Percentiles rank a stretch among this genome's conserved stretches.
Conservation (phyloP, 2,797 vertebrate species). For the Lagorchestes hirsutus region DNA sequence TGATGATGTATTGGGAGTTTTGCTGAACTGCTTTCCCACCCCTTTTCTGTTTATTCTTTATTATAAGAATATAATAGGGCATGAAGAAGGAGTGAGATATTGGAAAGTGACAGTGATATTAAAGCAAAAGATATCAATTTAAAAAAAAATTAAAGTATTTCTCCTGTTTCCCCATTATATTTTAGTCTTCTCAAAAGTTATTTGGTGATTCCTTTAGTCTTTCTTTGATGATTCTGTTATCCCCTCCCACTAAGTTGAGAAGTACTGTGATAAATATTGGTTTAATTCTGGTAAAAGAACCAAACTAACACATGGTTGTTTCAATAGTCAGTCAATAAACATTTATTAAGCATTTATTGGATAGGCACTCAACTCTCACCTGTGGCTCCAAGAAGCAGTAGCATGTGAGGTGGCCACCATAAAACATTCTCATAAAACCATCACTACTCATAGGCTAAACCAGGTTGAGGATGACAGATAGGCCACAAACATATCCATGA, state of each 20-base stretch:
- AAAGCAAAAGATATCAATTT: neutral
- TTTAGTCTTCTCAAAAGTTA: neutral
- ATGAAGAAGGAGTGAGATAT: neutral
- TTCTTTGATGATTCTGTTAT: neutral
- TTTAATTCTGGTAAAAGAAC: conserved; percentile 24
- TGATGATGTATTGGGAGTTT: neutral
- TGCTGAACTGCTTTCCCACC: neutral
- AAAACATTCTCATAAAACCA: neutral
- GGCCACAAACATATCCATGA: neutral
- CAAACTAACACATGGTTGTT: conserved; percentile 1
- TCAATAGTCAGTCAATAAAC: neutral
- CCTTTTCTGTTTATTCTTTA: neutral
- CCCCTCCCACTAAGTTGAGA: neutral
- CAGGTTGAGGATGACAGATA: neutral
- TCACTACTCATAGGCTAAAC: neutral
- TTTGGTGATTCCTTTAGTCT: neutral
- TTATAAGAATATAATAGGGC: neutral
- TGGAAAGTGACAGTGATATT: neutral
- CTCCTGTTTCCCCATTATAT: neutral
- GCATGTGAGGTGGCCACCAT: neutral
- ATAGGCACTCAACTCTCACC: neutral
- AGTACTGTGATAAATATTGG: neutral
- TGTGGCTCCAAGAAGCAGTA: neutral
- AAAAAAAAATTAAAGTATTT: neutral
- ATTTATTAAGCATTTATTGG: neutral